phyloP scores from a whole-genome alignment of 2,113 vertebrate species.

The Uria lomvia region DNA sequence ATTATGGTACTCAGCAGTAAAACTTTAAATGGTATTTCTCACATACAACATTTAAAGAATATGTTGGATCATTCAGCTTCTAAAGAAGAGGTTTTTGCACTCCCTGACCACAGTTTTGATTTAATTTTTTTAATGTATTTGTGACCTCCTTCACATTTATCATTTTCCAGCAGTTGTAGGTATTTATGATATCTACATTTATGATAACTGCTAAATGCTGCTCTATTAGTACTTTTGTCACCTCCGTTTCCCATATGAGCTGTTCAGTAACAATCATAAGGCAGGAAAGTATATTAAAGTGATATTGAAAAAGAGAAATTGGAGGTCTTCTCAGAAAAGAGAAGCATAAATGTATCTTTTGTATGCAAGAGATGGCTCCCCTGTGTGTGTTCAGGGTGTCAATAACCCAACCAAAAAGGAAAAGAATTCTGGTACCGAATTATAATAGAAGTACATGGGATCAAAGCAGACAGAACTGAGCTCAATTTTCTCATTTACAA shows the following conservation, averaged over 20 bases:
- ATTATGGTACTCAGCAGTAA: not conserved
- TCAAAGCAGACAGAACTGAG: conserved; percentile 15
- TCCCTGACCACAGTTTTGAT: not conserved
- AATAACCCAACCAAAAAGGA: not conserved
- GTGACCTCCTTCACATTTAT: not conserved
- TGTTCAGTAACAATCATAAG: not conserved
- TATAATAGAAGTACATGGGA: not conserved
- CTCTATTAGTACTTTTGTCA: not conserved
- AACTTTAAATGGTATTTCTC: not conserved
- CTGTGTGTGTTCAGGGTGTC: not conserved
- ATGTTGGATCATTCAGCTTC: not conserved
- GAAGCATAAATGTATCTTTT: not conserved
- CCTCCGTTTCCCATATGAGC: not conserved
- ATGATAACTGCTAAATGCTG: not conserved
- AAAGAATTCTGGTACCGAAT: not conserved
- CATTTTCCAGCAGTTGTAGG: not conserved
- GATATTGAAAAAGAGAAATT: not conserved
- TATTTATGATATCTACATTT: not conserved
- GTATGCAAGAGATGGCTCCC: not conserved
- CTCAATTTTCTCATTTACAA: conserved; percentile 40
- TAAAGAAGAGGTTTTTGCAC: not conserved
- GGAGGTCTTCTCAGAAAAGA: not conserved
- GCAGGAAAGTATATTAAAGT: not conserved
- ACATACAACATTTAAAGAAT: not conserved
- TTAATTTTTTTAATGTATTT: not conserved